Evolutionary conservation across 2,797 vertebrate species (phyloP).

Genomic region (Tenualosa thibaudeaui): DNA sequence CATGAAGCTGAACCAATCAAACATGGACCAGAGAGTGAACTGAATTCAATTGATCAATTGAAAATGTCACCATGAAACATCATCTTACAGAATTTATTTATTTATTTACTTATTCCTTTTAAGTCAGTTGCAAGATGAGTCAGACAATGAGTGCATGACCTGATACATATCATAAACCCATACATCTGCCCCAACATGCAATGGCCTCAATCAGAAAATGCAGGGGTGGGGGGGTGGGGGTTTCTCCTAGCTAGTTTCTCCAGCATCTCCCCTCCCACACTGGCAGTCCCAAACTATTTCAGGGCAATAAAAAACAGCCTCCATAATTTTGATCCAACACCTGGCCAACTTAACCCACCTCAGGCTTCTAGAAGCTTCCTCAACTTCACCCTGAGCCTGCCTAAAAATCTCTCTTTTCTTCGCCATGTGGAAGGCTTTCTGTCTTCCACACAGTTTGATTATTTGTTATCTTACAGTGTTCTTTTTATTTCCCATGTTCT

Average conservation of each 20-base stretch:
- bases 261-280: neutral
- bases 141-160: slow-evolving; percentile 31
- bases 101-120: too few species aligned
- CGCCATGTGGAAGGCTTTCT: slow-evolving; percentile 9
- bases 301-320: slow-evolving; percentile 26
- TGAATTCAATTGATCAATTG: neutral
- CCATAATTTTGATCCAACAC: slow-evolving; percentile 32
- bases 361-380: neutral
- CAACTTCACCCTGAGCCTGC: neutral
- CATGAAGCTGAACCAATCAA: neutral
- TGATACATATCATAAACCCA: slow-evolving; percentile 53
- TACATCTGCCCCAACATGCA: slow-evolving; percentile 52
- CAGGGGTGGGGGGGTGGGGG: neutral
- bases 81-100: neutral
- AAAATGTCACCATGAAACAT: neutral
- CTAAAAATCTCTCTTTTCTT: neutral
- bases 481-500: slow-evolving; percentile 33
- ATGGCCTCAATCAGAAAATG: slow-evolving; percentile 46
- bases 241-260: slow-evolving; percentile 3
- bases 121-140: slow-evolving; percentile 40
- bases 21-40: neutral
- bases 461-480: neutral
- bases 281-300: slow-evolving; percentile 27
- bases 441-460: slow-evolving; percentile 25
- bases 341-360: slow-evolving; percentile 24